Evolutionary conservation across 2,888 invertebrate species (phyloP).

Genomic region (Eristalis pertinax): DNA sequence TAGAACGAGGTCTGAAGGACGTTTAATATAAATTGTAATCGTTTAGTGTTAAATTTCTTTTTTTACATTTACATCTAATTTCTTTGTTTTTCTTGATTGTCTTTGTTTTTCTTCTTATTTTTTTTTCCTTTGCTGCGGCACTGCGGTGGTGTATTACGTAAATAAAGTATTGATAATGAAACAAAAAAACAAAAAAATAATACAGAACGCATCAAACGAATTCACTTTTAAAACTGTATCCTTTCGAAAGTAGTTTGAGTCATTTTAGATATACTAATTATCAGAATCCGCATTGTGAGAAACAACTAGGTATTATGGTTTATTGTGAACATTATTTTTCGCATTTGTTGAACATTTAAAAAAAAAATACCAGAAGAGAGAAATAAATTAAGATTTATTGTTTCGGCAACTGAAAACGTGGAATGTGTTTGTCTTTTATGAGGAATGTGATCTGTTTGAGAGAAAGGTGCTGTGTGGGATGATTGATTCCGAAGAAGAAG

Average conservation of each 20-base stretch:
- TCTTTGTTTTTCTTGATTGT: neutral
- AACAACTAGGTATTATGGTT: slow-evolving; percentile 43
- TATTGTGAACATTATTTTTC: slow-evolving; percentile 32
- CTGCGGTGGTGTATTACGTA: slow-evolving; percentile 19
- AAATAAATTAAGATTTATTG: slow-evolving; percentile 49
- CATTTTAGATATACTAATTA: slow-evolving; percentile 5
- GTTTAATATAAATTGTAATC: slow-evolving; percentile 34
- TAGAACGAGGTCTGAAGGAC: slow-evolving; percentile 27
- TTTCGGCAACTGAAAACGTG: slow-evolving; percentile 10
- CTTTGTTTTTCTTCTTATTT: neutral
- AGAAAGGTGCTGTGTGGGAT: no score
- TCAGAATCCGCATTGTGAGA: neutral
- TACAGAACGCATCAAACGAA: neutral
- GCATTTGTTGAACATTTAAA: slow-evolving; percentile 32
- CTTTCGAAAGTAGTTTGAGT: slow-evolving; percentile 3
- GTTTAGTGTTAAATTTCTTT: slow-evolving; percentile 26
- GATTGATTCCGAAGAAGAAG: no score
- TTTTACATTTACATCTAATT: slow-evolving; percentile 23
- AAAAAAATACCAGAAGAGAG: slow-evolving; percentile 8
- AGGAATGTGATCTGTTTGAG: no score
- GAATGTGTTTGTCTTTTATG: neutral
- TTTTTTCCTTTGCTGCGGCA: slow-evolving; percentile 10
- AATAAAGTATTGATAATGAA: neutral
- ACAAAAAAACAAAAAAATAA: neutral
- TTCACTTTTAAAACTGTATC: slow-evolving; percentile 5